Evolutionary conservation across 2,888 invertebrate genomes (phyloP).

Genomic region (Nomada lathburiana): DNA sequence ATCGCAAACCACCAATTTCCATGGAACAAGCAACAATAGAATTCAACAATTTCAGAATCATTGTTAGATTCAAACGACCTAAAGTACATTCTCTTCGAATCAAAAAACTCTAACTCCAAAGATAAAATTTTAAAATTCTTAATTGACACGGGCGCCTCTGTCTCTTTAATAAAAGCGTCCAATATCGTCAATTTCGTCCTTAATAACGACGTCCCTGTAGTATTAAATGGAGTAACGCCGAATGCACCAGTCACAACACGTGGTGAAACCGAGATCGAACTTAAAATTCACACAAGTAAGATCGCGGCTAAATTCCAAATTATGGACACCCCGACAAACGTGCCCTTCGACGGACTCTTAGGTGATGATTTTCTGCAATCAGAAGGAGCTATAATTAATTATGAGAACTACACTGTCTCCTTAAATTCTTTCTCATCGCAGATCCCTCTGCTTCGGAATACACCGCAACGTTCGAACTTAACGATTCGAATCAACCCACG

Average conservation of each 20-base stretch:
- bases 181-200: too few relatives aligned
- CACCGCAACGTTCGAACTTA: not conserved
- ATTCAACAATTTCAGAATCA: not conserved
- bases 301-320: slow-evolving; percentile 22
- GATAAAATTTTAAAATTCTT: too few relatives aligned
- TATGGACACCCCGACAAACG: not conserved
- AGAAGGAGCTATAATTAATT: slow-evolving; percentile 13
- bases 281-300: not conserved
- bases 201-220: too few relatives aligned
- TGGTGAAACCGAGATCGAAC: slow-evolving; percentile 14
- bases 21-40: too few relatives aligned
- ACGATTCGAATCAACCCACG: slow-evolving; percentile 13
- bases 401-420: not conserved
- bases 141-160: too few relatives aligned
- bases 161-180: too few relatives aligned
- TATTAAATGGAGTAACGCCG: slow-evolving; percentile 15
- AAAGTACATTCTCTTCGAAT: not conserved
- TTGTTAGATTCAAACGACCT: not conserved
- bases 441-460: not conserved
- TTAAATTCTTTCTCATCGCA: not conserved
- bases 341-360: slow-evolving; percentile 23
- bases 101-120: too few relatives aligned
- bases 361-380: slow-evolving; percentile 20
- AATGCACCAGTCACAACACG: slow-evolving; percentile 2
- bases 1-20: too few relatives aligned